Conservation (phyloP, 1,140 invertebrate genomes). For the Drosophila equinoxialis region DNA sequence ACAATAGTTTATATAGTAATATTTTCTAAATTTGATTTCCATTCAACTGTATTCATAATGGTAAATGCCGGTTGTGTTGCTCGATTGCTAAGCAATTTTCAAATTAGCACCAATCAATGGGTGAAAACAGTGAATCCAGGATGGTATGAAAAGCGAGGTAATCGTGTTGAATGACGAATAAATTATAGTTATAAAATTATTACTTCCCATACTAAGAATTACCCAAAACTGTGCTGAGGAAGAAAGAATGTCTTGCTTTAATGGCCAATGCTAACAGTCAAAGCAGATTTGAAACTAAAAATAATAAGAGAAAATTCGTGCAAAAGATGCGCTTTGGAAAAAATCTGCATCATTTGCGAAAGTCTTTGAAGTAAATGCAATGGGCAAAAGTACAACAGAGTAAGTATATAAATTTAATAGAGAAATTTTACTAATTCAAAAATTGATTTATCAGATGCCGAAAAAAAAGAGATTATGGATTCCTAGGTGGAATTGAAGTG, state of each 20-base stretch:
- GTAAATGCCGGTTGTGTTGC: conserved; percentile 48
- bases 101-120: conserved; percentile 33
- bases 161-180: not conserved
- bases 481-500: not conserved
- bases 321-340: not conserved
- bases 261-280: not conserved
- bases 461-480: not conserved
- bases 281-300: not conserved
- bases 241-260: conserved; percentile 2
- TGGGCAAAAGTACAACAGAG: not conserved
- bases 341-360: not conserved
- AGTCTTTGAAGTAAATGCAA: not conserved
- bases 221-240: conserved; percentile 33
- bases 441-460: not conserved
- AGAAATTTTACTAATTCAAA: not conserved
- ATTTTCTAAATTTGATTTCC: conserved; percentile 28
- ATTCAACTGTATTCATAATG: conserved; percentile 44
- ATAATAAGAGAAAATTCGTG: not conserved
- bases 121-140: conserved; percentile 49
- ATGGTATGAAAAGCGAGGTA: conserved; percentile 43
- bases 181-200: not conserved
- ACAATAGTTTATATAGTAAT: not conserved
- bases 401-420: not conserved
- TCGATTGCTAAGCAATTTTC: conserved; percentile 28
- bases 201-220: conserved; percentile 22